These are phyloP conservation scores for Dromius quadrimaculatus DNA, from an alignment of 2,888 invertebrate genomes.

Conservation along the genomic window DNA sequence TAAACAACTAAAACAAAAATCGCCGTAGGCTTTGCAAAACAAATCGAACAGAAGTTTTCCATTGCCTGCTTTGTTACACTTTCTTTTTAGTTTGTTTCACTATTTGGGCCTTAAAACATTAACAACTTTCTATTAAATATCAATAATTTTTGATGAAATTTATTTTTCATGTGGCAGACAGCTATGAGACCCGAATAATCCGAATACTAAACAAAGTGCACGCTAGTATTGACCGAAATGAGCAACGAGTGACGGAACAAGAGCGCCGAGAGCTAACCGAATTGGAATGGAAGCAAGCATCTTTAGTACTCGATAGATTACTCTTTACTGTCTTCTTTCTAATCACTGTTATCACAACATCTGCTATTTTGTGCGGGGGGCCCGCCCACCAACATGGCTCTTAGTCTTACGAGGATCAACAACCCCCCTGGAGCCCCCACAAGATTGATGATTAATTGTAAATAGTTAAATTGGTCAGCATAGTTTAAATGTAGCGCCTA, in stretches of 20 bases:
- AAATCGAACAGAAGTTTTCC: conserved; percentile 41
- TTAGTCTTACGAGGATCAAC: conserved; percentile 46
- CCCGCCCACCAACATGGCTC: conserved; percentile 67
- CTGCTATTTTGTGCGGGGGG: conserved; percentile 79
- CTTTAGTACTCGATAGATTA: conserved; percentile 85
- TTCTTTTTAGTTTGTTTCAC: too few relatives aligned
- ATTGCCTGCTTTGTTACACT: conserved; percentile 49
- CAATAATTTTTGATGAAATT: background rate
- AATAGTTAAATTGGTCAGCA: too few relatives aligned
- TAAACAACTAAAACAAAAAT: too few relatives aligned
- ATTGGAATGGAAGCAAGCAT: conserved; percentile 87
- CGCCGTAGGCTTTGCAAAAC: too few relatives aligned
- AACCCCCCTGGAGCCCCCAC: conserved; percentile 13
- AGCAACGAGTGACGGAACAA: conserved; percentile 81
- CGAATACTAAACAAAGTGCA: conserved; percentile 78
- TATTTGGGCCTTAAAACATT: too few relatives aligned
- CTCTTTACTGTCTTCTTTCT: conserved; percentile 82
- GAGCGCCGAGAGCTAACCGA: conserved; percentile 84
- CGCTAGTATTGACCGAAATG: conserved; percentile 83
- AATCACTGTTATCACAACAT: conserved; percentile 82
- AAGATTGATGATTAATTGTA: too few relatives aligned
- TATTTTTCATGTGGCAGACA: conserved; percentile 58
- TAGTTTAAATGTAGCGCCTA: too few relatives aligned
- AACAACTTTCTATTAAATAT: too few relatives aligned
- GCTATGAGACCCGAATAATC: conserved; percentile 75